Base-by-base conservation (phyloP, 1,140 invertebrate genomes). In the Chrysoperla carnea region DNA sequence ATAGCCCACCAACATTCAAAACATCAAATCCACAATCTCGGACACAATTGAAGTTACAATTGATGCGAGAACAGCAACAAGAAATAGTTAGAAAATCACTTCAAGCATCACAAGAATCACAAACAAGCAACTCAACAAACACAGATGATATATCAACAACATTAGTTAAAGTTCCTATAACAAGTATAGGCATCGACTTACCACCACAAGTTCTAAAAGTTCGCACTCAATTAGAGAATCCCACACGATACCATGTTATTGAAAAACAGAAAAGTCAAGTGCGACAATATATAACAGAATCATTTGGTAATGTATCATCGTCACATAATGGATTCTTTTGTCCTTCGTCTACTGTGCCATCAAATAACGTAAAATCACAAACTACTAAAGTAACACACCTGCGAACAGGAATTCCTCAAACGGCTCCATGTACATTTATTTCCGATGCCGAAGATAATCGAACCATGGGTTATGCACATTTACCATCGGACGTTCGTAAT, bases 211-310 rank as follows among this genome's bases (percentile, higher is more conserved):
- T 85, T 41, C 64, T 86, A 41, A 78, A 84, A 70, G 84, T 88
- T 41, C 71, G 78, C 58, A 90, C 85, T 14, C 71, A 80, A 46
- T 62, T 93, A 54, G 83, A 90, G 59, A 90, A 92, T 63, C 89
- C 89, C 37, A 92, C 89, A 13, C 72, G 78, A 48, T 93, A 91
- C 63, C 86, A 92, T 68, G 82, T 92, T 43, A 79, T 85, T 42
- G 81, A 92, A 63, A 90, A 83, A 51, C 84, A 89, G 58, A 84
- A 86, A 55, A 82, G 77, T 54, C 86, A 91, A 64, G 83, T 92
- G 31, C 73, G 81, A 7, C 78, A 87, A 57, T 91, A 83, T 62
- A 67, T 91, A 15, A 81, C 76, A 59, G 80, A 82, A 57, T 82
- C 79, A 14, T 78, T 80, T 52, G 75, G 75, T 50, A 68, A 70